Base-by-base conservation (phyloP, 2,113 vertebrate species). In the Tragulus kanchil region DNA sequence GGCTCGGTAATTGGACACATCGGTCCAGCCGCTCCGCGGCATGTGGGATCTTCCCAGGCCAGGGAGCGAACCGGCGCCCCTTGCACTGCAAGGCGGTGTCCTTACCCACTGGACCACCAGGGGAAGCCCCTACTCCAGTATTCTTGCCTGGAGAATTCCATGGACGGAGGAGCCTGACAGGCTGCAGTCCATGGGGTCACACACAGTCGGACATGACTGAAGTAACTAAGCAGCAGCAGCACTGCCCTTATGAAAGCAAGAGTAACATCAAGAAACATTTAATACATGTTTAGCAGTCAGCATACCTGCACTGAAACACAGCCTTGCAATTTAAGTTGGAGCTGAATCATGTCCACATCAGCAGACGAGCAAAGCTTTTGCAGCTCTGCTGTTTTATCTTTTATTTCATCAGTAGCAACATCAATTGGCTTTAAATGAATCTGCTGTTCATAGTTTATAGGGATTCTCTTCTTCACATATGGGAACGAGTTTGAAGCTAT, bases 291-390 rank as follows among this genome's bases (percentile, higher is more conserved):
- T 42, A 28, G 50, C 5, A 36, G 45, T 4, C 42, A 81, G 52
- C 95, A 94, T 96, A 99, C 99, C 99, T 99, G 99, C 95, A 99
- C 99, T 2, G 99, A 99, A 89, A 99, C 99, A 17, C 99, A 99
- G 97, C 99, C 99, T 96, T 99, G 99, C 84, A 99, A 91, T 87
- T 99, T 99, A 86, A 99, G 99, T 96, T 99, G 99, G 83, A 99
- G 99, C 87, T 99, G 99, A 97, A 99, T 99, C 99, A 99, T 99
- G 98, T 99, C 99, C 78, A 99, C 99, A 0, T 99, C 99, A 23
- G 97, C 98, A 23, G 98, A 98, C 69, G 99, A 99, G 96, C 99
- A 99, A 16, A 99, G 99, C 19, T 99, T 99, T 83, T 98, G 99
- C 94, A 99, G 98, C 97, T 99, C 99, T 1, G 98, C 98, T 0